phyloP scores from a whole-genome alignment of 2,888 invertebrate genomes.

The Eristalis pertinax region DNA sequence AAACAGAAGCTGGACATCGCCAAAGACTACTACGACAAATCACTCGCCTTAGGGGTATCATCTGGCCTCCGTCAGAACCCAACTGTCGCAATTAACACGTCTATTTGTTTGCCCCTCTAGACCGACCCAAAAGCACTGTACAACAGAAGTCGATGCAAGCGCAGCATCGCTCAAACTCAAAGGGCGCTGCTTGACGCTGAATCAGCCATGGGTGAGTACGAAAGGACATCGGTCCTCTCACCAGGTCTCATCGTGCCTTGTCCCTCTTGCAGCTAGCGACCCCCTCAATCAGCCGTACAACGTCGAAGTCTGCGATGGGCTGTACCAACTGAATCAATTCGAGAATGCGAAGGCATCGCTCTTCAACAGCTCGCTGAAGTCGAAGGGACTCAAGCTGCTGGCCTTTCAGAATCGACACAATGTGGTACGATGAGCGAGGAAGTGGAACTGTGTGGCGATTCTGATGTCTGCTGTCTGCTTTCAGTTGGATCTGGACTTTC shows the following conservation, averaged over 20 bases:
- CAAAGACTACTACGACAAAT: slow-evolving; percentile 77
- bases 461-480: not conserved
- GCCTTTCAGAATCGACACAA: slow-evolving; percentile 75
- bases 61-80: not conserved
- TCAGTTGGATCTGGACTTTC: slow-evolving; percentile 78
- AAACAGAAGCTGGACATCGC: slow-evolving; percentile 78
- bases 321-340: slow-evolving; percentile 78
- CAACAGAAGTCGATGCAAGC: slow-evolving; percentile 77
- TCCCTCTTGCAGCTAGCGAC: slow-evolving; percentile 51
- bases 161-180: slow-evolving; percentile 76
- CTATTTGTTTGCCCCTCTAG: not conserved
- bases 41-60: slow-evolving; percentile 74
- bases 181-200: slow-evolving; percentile 76
- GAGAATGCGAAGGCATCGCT: slow-evolving; percentile 75
- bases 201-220: slow-evolving; percentile 76
- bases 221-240: not conserved
- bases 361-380: slow-evolving; percentile 75
- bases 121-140: slow-evolving; percentile 76
- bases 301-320: slow-evolving; percentile 79
- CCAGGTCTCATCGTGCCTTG: not conserved
- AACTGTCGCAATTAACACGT: not conserved
- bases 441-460: not conserved
- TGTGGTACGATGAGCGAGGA: slow-evolving; percentile 73
- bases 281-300: slow-evolving; percentile 76
- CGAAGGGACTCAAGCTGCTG: slow-evolving; percentile 75